Evolutionary conservation across 1,140 invertebrate genomes (phyloP), one percentile per base, ranked within the genome.

Genomic region (Magallana ariakensis): DNA sequence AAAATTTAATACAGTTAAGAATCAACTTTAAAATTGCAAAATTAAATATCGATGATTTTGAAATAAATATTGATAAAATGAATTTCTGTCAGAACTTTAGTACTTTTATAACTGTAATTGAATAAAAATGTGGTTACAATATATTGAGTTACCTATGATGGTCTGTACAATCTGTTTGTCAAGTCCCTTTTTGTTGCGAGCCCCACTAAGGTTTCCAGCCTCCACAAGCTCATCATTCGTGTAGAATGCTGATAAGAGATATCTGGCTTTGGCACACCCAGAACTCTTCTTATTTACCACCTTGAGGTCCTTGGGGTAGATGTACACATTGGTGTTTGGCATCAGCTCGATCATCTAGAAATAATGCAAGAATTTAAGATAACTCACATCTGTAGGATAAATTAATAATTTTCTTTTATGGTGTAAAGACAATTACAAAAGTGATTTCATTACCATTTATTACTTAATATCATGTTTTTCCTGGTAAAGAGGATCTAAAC

Each of bases 281-380:
- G 80, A 33, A 4, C 7, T 33, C 53, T 82, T 82, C 19, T 55
- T 33, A 33, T 33, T 33, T 13, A 19, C 80, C 9, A 82, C 33
- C 46, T 55, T 46, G 7, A 82, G 13, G 53, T 82, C 80, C 46
- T 82, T 82, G 15, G 80, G 80, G 9, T 82, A 82, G 11, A 82
- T n/a, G 19, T 46, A 55, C 22, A 46, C 33, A 2, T 13, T 13
- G 33, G 19, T 82, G 7, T 46, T 54, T 54, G 80, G 80, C 80
- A 82, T 82, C 19, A 82, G 53, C 53, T 82, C 80, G 11, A 82
- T 19, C 80, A 82, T 82, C 80, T 82, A 53, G 33, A 53, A 53
- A 82, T 15, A 82, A 82, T 33, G 11, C 8, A 53, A 26, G 2
- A 82, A 82, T 75, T 19, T 82, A 82, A 82, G 33, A n/a, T 16